Percentiles rank a stretch among this genome's conserved stretches.
These are phyloP conservation scores for Ericerus pela DNA, from an alignment of 1,140 invertebrate species.

Conservation along the genomic window DNA sequence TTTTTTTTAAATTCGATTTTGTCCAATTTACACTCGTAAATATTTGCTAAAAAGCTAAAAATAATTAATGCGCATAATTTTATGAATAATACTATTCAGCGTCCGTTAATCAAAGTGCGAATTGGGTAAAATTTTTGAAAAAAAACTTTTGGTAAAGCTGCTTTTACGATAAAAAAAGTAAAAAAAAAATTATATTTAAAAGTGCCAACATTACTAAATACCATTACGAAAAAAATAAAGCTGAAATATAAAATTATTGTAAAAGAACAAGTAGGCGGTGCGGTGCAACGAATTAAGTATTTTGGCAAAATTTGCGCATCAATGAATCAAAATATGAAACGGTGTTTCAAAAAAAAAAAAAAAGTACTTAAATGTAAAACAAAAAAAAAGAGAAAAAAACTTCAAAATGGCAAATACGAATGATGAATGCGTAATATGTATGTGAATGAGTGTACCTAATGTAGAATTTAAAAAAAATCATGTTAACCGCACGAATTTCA, in stretches of 20 bases:
- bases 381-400: not conserved
- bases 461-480: no score
- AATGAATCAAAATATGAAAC: not conserved
- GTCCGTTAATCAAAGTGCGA: conserved; percentile 2
- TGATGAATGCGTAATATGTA: conserved; percentile 1
- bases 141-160: conserved; percentile 1
- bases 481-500: no score
- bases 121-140: conserved; percentile 6
- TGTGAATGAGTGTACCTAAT: no score
- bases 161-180: conserved; percentile 5
- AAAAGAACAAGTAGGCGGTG: conserved; percentile 5
- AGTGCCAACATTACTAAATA: conserved; percentile 11
- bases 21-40: no score
- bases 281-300: not conserved
- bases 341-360: no score
- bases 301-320: not conserved
- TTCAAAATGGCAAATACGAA: not conserved
- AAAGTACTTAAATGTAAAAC: not conserved
- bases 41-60: conserved; percentile 1
- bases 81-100: conserved; percentile 10
- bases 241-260: conserved; percentile 10
- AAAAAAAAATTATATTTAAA: no score
- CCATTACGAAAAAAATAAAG: conserved; percentile 5
- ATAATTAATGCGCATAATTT: conserved; percentile 8
- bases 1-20: no score